Evolutionary conservation across 2,113 vertebrate species (phyloP), one percentile per base, ranked within the genome.

Genomic region (Rhagologus leucostigma): DNA sequence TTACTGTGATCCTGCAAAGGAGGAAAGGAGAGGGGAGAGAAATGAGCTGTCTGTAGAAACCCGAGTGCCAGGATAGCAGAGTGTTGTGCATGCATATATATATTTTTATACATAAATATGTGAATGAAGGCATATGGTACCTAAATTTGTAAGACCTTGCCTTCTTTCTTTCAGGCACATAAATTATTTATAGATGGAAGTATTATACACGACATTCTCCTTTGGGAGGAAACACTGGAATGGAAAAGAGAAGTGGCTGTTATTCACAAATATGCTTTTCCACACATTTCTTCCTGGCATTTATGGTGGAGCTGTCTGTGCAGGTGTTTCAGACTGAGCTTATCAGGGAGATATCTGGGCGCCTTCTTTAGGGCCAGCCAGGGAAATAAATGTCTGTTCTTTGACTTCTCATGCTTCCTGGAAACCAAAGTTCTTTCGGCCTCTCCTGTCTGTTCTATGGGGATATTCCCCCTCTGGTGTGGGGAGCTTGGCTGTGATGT

Each of bases 161-260:
- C 75, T 77, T 57, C 79, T 70, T 96, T 92, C 79, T 92, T 92
- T 81, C 77, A 84, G 80, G 47, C 71, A 67, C 7, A 63, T 74
- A 71, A 88, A 74, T 87, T 95, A 92, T 87, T 93, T 95, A 70
- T 93, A 95, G 94, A 55, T 59, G 30, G 16, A 62, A 81, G 86
- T 63, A 81, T 95, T 33, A 78, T 33, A 59, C 33, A 41, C 1
- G 74, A 41, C 73, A 35, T 89, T 80, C 56, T 92, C 42, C 52
- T 84, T 60, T 55, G 89, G 69, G 93, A 89, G 55, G 84, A 77
- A 89, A 30, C 59, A 50, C 46, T 74, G 92, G 46, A 50, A 77
- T 77, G 87, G 71, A 55, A 80, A 44, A 88, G 79, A 81, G 56
- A 83, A 86, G 68, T 70, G 76, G 18, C 55, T 71, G 42, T 46